Base-by-base conservation (phyloP, 2,113 vertebrate species). In the Amazona guildingii region DNA sequence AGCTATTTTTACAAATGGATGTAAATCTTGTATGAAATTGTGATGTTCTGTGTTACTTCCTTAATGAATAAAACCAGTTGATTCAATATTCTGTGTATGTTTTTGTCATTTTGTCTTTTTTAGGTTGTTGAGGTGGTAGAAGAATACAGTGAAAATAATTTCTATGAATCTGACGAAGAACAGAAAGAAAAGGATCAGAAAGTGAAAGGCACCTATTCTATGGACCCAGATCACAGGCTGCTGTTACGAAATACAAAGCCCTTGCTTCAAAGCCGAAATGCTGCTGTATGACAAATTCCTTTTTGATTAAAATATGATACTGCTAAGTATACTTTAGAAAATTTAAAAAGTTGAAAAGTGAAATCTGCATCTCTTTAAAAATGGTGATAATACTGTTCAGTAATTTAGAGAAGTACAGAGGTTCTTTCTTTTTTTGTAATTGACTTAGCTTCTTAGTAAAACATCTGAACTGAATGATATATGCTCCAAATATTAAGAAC, bases 181-280 rank as follows among this genome's bases (percentile, higher is more conserved):
- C 98, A 98, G 61, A 98, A 97, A 64, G 98, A 97, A 41, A 97
- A 95, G 70, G 83, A 88, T 83, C 88, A 33, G 37, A 92, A 88
- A 6, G 92, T 95, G 61, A 97, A 96, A 57, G 98, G 92, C 51
- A 66, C 96, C 0, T 99, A 99, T 72, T 7, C 97, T n/a, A 99
- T 99, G 99, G 99, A 99, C 96, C 99, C 99, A 6, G 99, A 99
- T 92, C 99, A 99, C 94, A 97, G 99, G 17, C 98, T 99, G 54
- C 97, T 99, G 67, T 98, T 99, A 74, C 97, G 98, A 84, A 99
- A 99, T 96, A 99, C 99, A 83, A 99, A 99, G 69, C 99, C 99
- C n/a, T 97, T 99, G 46, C 98, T 99, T 55, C 99, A 99, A 97
- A 99, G 99, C 97, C 98, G 99, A 86, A 99, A 99, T 98, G 99